These are phyloP conservation scores for Choloepus didactylus DNA, from an alignment of 2,797 vertebrate species.

Conservation along the genomic window DNA sequence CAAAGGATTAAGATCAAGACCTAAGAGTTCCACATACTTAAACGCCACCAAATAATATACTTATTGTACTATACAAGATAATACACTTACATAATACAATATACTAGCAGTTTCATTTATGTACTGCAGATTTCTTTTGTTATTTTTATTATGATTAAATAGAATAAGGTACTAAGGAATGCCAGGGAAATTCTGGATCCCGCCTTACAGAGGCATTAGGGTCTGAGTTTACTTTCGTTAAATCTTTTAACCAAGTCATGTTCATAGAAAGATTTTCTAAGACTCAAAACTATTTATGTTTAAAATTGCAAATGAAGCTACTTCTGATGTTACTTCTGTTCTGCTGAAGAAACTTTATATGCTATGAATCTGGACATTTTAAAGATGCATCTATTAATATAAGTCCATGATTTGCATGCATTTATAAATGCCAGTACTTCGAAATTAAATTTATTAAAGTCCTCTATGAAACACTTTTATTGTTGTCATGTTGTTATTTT, in stretches of 20 bases:
- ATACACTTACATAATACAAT: background rate
- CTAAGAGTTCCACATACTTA: background rate
- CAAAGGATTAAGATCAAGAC: conserved; percentile 62
- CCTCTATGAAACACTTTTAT: conserved; percentile 75
- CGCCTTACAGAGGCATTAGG: conserved; percentile 57
- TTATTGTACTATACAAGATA: background rate
- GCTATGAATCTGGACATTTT: conserved; percentile 27
- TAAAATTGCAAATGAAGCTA: conserved; percentile 72
- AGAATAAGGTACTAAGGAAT: background rate
- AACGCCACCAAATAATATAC: background rate
- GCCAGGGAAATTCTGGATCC: background rate
- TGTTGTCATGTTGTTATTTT: conserved; percentile 87
- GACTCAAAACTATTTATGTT: conserved; percentile 52
- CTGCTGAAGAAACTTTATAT: conserved; percentile 6
- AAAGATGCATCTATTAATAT: conserved; percentile 23
- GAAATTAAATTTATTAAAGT: conserved; percentile 80
- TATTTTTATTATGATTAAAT: background rate
- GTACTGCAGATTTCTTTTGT: background rate
- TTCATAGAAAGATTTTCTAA: conserved; percentile 74
- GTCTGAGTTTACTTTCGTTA: conserved; percentile 37
- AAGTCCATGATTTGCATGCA: conserved; percentile 72
- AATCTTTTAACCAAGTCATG: conserved; percentile 70
- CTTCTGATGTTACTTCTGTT: conserved; percentile 71
- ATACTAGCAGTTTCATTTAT: background rate
- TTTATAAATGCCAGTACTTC: conserved; percentile 80